A percentile compares a stretch with the other conserved stretches of the same genome.
Evolutionary conservation across 1,140 invertebrate genomes (phyloP).

Genomic region (Subanguina moxae): DNA sequence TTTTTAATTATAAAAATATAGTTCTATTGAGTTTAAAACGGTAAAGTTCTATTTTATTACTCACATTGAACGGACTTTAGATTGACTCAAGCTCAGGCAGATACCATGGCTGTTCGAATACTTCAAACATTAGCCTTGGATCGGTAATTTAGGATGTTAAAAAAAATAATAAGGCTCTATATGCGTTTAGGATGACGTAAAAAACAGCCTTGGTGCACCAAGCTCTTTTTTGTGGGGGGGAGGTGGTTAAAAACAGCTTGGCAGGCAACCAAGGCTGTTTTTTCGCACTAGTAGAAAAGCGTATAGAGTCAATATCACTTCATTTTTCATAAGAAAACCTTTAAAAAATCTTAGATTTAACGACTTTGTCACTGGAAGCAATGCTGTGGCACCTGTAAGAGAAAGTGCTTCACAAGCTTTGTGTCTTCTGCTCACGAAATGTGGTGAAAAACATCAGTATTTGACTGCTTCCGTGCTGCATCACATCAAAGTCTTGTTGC

Average conservation of each 20-base stretch:
- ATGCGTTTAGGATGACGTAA: background rate
- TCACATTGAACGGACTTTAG: slow-evolving; percentile 4
- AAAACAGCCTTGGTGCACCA: too few species aligned
- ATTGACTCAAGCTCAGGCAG: slow-evolving; percentile 14
- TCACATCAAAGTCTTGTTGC: background rate
- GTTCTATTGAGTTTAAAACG: background rate
- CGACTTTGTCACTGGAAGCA: slow-evolving; percentile 51
- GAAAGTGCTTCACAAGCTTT: slow-evolving; percentile 37
- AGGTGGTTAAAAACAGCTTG: too few species aligned
- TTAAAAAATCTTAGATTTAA: slow-evolving; percentile 38
- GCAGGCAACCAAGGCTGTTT: too few species aligned
- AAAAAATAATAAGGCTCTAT: background rate
- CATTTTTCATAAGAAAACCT: too few species aligned
- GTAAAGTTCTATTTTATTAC: background rate
- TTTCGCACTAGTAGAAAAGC: too few species aligned
- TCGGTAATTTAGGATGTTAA: slow-evolving; percentile 1
- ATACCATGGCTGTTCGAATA: slow-evolving; percentile 17
- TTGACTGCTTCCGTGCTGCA: background rate
- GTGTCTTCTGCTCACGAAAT: slow-evolving; percentile 23
- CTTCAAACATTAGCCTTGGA: slow-evolving; percentile 1
- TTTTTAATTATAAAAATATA: background rate
- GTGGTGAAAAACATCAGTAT: background rate
- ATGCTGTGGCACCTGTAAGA: slow-evolving; percentile 48
- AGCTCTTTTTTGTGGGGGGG: too few species aligned
- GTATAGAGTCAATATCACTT: too few species aligned